These are phyloP conservation scores for Cardiocondyla obscurior DNA, from an alignment of 1,140 invertebrate genomes.

Conservation along the genomic window DNA sequence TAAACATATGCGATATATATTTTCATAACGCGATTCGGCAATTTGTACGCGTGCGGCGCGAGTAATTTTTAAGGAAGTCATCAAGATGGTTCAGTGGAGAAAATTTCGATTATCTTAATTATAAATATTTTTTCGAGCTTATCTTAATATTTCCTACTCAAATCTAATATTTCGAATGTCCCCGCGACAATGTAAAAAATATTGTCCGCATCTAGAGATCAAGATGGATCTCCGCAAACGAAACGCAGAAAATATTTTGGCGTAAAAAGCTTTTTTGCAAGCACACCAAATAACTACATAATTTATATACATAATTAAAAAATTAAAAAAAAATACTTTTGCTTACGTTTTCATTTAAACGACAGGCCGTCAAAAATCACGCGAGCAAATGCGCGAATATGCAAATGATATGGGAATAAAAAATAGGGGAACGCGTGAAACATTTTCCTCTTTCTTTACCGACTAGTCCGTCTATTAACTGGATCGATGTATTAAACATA, in stretches of 20 bases:
- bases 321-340: neutral
- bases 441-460: conserved; percentile 1
- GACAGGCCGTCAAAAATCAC: neutral
- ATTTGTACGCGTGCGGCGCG: neutral
- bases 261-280: too few species aligned
- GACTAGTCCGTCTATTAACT: neutral
- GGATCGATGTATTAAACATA: neutral
- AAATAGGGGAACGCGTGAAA: neutral
- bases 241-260: too few species aligned
- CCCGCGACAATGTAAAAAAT: too few species aligned
- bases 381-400: neutral
- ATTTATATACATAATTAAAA: neutral
- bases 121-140: too few species aligned
- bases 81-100: too few species aligned
- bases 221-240: too few species aligned
- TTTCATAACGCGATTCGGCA: conserved; percentile 1
- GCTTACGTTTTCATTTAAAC: neutral
- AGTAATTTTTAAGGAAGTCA: neutral
- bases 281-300: too few species aligned
- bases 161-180: too few species aligned
- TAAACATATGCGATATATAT: neutral
- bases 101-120: neutral
- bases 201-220: too few species aligned
- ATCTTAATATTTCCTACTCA: too few species aligned
- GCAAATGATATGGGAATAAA: neutral